Base-by-base conservation (phyloP, 1,140 invertebrate genomes). In the Asobara japonica region DNA sequence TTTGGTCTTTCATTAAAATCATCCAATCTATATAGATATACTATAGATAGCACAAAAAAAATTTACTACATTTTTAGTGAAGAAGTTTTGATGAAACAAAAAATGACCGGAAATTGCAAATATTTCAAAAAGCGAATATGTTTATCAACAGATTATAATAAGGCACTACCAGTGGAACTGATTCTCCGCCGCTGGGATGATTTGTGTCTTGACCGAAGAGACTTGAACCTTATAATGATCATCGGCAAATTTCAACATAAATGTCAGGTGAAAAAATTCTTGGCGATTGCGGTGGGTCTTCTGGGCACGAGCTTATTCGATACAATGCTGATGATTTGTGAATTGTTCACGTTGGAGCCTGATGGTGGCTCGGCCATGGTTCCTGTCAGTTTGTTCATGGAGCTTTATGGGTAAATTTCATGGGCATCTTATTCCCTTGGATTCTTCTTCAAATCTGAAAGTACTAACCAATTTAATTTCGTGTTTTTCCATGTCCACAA, bases 361-460 rank as follows among this genome's bases (percentile, higher is more conserved):
- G 94, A 95, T 71, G 95, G 95, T n/a, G 94, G 93, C 5, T 92
- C 92, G 0, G 91, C 93, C 0, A 91, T 92, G 76, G 93, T 97
- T 38, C 90, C 92, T 0, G 88, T 92, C n/a, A 87, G 89, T 38
- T 87, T 92, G 20, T 96, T 95, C 78, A 88, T 92, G 71, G 88
- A 90, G 20, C 87, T 93, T 74, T 95, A 95, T 64, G 81, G 82
- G 84, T 86, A 76, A 38, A 61, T 48, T 60, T 60, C 1, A 25
- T 60, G n/a, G n/a, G n/a, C n/a, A 5, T 2, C n/a, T n/a, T 68
- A n/a, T 45, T 5, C 31, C 31, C 31, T 36, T 11, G 11, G 11
- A 36, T 36, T 36, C 31, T 36, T 11, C 5, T 11, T 36, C 11
- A 11, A 36, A 36, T 36, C 11, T 36, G 5, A 36, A 5, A 6